Conservation (phyloP, 2,888 invertebrate genomes). For the Lasioglossum oenotherae region DNA sequence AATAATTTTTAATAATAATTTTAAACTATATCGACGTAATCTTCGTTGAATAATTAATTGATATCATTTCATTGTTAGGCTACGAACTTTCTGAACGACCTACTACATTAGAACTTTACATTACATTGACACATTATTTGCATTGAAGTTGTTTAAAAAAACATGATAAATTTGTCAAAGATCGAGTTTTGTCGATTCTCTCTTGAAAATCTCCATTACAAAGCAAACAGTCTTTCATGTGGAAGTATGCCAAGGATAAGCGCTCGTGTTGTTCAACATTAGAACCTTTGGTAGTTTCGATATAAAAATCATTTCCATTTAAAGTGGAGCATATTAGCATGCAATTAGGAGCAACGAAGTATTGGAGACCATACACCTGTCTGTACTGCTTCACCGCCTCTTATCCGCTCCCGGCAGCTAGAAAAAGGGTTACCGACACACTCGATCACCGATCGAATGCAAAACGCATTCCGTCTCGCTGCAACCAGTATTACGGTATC, state of each 20-base stretch:
- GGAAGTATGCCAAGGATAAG: conserved; percentile 52
- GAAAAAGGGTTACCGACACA: conserved; percentile 28
- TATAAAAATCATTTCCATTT: conserved; percentile 30
- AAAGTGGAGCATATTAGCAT: conserved; percentile 54
- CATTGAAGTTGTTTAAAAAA: not conserved
- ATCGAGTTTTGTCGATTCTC: not conserved
- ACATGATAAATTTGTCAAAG: not conserved
- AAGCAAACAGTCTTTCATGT: not conserved
- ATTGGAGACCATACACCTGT: conserved; percentile 55
- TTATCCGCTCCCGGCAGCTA: conserved; percentile 17
- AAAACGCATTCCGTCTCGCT: conserved; percentile 49
- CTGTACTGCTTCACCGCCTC: conserved; percentile 24
- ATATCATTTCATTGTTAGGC: too few relatives aligned
- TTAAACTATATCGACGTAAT: too few relatives aligned
- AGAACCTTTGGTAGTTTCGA: conserved; percentile 11
- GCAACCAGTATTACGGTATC: conserved; percentile 32
- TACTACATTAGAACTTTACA: too few relatives aligned
- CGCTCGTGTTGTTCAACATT: conserved; percentile 10
- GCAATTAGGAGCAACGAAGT: conserved; percentile 49
- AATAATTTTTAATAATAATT: too few relatives aligned
- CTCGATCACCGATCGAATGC: conserved; percentile 24
- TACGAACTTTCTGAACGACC: too few relatives aligned
- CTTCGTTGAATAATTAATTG: too few relatives aligned
- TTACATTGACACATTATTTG: not conserved
- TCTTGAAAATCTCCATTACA: not conserved